A percentile compares a stretch with the other conserved stretches of the same genome.
Conservation (phyloP, 2,113 vertebrate species). For the Rhombomys opimus region DNA sequence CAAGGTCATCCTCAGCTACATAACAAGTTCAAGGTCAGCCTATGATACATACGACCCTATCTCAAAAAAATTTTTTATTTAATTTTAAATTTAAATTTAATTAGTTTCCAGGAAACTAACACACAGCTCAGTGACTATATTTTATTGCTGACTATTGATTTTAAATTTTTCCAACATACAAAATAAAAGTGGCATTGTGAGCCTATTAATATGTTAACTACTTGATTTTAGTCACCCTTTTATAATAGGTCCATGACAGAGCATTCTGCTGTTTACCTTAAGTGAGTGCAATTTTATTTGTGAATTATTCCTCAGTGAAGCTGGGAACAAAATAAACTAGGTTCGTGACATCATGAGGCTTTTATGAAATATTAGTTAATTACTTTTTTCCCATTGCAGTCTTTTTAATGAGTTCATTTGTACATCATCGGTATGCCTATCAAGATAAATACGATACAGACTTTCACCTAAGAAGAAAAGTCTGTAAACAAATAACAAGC, state of each 20-base stretch:
- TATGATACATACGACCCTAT: neutral
- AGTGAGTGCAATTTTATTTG: neutral
- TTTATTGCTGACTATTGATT: neutral
- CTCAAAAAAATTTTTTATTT: neutral
- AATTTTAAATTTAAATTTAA: neutral
- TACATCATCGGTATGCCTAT: neutral
- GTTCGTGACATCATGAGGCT: neutral
- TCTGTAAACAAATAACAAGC: slow-evolving; percentile 18
- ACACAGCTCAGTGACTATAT: neutral
- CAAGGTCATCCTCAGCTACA: neutral
- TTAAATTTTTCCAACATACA: neutral
- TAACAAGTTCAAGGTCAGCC: neutral
- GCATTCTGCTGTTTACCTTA: neutral
- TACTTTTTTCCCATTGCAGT: slow-evolving; percentile 14
- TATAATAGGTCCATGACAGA: neutral
- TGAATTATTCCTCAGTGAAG: neutral
- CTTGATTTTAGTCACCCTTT: neutral
- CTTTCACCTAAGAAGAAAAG: neutral
- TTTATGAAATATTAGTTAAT: slow-evolving; percentile 65
- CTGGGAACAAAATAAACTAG: neutral
- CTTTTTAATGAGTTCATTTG: slow-evolving; percentile 33
- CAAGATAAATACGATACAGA: neutral
- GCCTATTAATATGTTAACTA: neutral
- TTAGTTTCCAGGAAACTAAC: neutral
- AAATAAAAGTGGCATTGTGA: neutral